A percentile compares a stretch with the other conserved stretches of the same genome.
Conservation (phyloP, 2,797 vertebrate genomes). For the Eurystomus glaucurus region DNA sequence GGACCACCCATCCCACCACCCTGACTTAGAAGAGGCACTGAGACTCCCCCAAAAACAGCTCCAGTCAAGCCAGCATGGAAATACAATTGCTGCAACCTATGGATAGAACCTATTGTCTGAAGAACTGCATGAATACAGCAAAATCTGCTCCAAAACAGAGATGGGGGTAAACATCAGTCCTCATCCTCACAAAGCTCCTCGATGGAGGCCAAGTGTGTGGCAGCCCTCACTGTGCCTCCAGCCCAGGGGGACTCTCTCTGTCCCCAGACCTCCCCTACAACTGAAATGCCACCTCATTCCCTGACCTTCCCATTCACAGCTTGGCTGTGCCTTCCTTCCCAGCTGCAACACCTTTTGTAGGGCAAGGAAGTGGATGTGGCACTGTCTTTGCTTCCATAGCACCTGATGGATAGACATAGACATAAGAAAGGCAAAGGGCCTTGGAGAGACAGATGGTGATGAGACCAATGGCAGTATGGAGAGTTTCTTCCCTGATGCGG, state of each 20-base stretch:
- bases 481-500: neutral
- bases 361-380: neutral
- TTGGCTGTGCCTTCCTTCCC: neutral
- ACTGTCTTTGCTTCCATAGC: neutral
- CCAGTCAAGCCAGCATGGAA: neutral
- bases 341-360: neutral
- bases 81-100: neutral
- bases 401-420: fast-evolving
- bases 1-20: neutral
- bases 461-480: neutral
- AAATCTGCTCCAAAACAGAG: neutral
- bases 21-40: neutral
- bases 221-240: neutral
- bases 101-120: neutral
- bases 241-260: neutral
- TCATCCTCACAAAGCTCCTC: neutral
- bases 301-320: neutral
- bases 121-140: neutral
- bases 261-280: neutral
- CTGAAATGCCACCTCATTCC: neutral
- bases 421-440: neutral
- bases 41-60: neutral
- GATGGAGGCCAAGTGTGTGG: neutral
- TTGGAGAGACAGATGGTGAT: neutral
- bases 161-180: neutral